Evolutionary conservation across 2,888 invertebrate genomes (phyloP).

Genomic region (Drosophila mayaguana): DNA sequence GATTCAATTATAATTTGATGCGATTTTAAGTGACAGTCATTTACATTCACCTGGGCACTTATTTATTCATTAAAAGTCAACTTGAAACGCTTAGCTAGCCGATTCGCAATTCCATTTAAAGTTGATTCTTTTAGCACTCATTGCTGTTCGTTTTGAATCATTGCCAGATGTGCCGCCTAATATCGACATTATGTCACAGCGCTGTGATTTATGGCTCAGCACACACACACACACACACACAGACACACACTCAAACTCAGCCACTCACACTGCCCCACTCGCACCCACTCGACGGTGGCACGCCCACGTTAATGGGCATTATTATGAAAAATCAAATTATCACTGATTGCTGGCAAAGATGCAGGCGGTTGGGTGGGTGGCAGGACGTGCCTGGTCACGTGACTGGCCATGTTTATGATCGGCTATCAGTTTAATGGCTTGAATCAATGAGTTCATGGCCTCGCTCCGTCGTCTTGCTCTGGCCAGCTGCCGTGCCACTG

Average conservation of each 20-base stretch:
- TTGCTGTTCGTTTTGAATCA: constrained; percentile 22
- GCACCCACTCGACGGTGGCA: constrained; percentile 22
- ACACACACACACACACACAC: constrained; percentile 14
- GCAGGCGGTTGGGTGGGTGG: constrained; percentile 8
- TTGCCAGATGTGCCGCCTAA: constrained; percentile 63
- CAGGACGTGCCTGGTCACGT: constrained; percentile 54
- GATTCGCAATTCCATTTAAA: constrained; percentile 43
- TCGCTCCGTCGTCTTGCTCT: constrained; percentile 6
- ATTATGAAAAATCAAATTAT: constrained; percentile 72
- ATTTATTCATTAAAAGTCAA: constrained; percentile 42
- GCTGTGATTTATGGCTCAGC: constrained; percentile 64
- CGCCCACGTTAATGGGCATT: constrained; percentile 38
- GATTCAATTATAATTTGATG: constrained; percentile 1
- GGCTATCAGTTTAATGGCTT: constrained; percentile 65
- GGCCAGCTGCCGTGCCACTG: background rate
- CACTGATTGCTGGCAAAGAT: constrained; percentile 59
- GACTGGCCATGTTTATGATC: constrained; percentile 60
- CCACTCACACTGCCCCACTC: background rate
- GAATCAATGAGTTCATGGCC: constrained; percentile 45
- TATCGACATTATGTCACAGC: constrained; percentile 71
- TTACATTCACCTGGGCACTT: constrained; percentile 11
- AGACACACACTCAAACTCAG: constrained; percentile 6
- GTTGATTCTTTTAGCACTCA: constrained; percentile 33
- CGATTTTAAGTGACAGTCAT: constrained; percentile 17
- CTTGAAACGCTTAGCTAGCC: constrained; percentile 24